Base-by-base conservation (phyloP, 2,797 vertebrate genomes). In the Zalophus californianus region DNA sequence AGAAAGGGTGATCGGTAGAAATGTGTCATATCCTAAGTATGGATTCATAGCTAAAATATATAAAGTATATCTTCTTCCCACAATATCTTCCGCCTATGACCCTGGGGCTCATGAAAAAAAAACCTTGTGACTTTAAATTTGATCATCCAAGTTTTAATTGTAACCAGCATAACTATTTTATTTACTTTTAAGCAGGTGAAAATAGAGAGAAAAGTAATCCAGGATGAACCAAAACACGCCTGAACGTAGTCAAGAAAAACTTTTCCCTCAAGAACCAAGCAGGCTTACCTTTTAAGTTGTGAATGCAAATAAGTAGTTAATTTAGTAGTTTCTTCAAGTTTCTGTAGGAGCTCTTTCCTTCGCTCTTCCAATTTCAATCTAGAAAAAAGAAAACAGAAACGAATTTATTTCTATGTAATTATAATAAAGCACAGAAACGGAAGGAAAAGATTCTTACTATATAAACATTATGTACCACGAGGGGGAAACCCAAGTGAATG, bases 281-380 rank as follows among this genome's bases (percentile, higher is more conserved):
- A 35, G 11, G n/a, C 98, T 97, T 85, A 99, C 99, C 99, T 99
- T 98, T 99, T 99, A 93, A 99, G 99, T 0, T 99, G 99, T 4
- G 99, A 99, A 98, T 99, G 99, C 97, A 99, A 98, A 7, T 98
- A 98, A 27, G 98, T 99, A 58, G 99, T 99, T 98, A 99, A 97
- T 79, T 98, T 99, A 0, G 99, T 99, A 1, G 98, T 99, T 98
- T 99, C 99, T 98, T 99, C 99, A 97, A 99, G 98, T 97, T 99
- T 99, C 95, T 98, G 98, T 48, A 99, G 97, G 90, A 99, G 96
- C 84, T 98, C 98, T 97, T 99, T 99, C 89, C 99, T 99, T 97
- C 98, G 98, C 64, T 99, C 99, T 96, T 99, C 99, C 97, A 99
- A 95, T 96, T 99, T 99, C 96, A 99, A 97, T 82, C 99, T 99